These are phyloP conservation scores for Lutraria rhynchaena DNA, from an alignment of 1,140 invertebrate species.

Conservation along the genomic window DNA sequence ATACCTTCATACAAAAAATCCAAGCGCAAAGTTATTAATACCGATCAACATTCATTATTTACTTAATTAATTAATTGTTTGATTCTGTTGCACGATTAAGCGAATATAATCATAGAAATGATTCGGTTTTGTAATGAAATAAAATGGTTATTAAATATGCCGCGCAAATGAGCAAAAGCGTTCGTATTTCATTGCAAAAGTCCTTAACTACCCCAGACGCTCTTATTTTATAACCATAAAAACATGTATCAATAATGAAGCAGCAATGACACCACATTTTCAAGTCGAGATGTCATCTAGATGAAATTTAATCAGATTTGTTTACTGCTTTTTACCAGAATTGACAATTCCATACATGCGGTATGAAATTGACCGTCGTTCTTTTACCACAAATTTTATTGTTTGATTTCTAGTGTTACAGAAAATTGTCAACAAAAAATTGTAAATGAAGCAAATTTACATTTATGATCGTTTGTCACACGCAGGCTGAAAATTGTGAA, in stretches of 20 bases:
- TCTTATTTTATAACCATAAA: conserved; percentile 41
- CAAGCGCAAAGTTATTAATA: no score
- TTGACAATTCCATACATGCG: conserved; percentile 22
- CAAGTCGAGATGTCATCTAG: conserved; percentile 18
- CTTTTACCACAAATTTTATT: conserved; percentile 48
- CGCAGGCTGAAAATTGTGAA: neutral
- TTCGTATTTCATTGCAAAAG: neutral
- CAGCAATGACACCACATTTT: neutral
- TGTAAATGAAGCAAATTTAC: conserved; percentile 51
- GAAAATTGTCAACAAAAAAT: conserved; percentile 47
- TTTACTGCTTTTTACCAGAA: conserved; percentile 30
- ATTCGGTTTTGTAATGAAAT: no score
- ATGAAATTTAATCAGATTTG: conserved; percentile 28
- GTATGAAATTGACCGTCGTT: conserved; percentile 17
- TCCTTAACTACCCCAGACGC: neutral
- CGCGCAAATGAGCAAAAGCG: neutral
- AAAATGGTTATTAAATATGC: neutral
- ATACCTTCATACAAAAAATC: no score
- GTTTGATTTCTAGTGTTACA: conserved; percentile 25
- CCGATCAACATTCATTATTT: no score
- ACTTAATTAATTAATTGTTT: no score
- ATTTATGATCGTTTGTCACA: conserved; percentile 37
- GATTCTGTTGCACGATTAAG: no score
- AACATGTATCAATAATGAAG: conserved; percentile 21
- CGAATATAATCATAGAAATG: no score